Base-by-base conservation (phyloP, 2,113 vertebrate genomes). In the Nibea albiflora region DNA sequence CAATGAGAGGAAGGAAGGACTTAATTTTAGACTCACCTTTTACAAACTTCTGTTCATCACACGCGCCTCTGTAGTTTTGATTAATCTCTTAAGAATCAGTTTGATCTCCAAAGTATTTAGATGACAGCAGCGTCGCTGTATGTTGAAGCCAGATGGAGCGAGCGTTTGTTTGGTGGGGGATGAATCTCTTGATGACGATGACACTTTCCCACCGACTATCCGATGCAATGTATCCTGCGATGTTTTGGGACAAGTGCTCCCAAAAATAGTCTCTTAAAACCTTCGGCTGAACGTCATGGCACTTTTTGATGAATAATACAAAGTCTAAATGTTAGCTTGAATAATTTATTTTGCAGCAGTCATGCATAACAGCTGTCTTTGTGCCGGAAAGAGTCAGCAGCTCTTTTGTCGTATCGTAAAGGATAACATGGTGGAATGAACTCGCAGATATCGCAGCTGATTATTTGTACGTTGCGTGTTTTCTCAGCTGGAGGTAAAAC, bases 261-360 rank as follows among this genome's bases (percentile, higher is more conserved):
- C 66, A 78, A 89, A 90, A 90, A 90, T 87, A 93, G 88, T 70
- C 39, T n/a, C 75, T 88, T 85, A 82, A 90, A 94, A 88, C 84
- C 86, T 79, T 83, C 58, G 31, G 77, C 83, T 69, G 73, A 89
- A 84, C 35, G 17, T 76, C 66, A 72, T 88, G 83, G 77, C 81
- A 86, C 80, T 84, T 89, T 86, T 84, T 69, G 82, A 92, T 94
- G 73, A 93, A 94, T 94, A 91, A 92, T 94, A 91, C 72, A 94
- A 85, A 86, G 72, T 91, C 85, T 89, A 84, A 92, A 91, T 91
- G 91, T 85, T 81, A 73, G 11, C 22, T 8, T 93, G 69, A 94
- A 92, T 94, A 80, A 92, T 94, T 88, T 15, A 92, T 85, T 57
- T 71, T 73, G 87, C 90, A 79, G 88, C 87, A 89, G 72, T 79